Conservation (phyloP, 2,113 vertebrate species). For the Lophura nycthemera region DNA sequence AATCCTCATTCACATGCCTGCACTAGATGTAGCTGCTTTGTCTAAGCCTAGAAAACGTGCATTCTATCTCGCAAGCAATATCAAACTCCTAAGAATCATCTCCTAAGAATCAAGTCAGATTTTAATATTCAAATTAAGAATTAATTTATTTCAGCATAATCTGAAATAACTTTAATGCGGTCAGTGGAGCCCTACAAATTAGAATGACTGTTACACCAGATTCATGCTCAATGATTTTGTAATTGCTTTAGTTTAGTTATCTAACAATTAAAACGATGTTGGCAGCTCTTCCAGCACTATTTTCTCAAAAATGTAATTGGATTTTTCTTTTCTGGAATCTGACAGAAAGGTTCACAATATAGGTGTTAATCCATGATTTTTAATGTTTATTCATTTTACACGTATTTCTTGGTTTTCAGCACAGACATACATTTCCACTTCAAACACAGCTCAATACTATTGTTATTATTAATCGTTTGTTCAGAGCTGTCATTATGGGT, state of each 20-base stretch:
- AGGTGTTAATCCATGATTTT: background rate
- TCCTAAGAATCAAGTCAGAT: background rate
- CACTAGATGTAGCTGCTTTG: background rate
- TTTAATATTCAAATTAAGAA: background rate
- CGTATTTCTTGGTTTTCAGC: background rate
- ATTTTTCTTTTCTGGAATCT: background rate
- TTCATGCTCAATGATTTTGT: background rate
- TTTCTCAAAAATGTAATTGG: background rate
- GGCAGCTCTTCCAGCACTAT: background rate
- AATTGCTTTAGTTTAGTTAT: background rate
- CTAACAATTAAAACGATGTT: background rate
- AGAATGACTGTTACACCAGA: background rate
- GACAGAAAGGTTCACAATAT: background rate
- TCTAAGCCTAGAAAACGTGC: background rate
- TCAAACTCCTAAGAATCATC: too few relatives aligned
- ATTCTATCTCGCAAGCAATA: background rate
- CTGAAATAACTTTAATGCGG: background rate
- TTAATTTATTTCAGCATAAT: background rate
- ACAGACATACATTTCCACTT: background rate
- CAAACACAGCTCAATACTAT: background rate
- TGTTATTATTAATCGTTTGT: background rate
- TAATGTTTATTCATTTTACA: background rate
- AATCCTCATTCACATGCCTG: background rate
- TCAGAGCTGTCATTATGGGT: background rate
- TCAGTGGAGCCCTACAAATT: background rate